Evolutionary conservation across 2,797 vertebrate species (phyloP).

Genomic region (Dipus sagitta): DNA sequence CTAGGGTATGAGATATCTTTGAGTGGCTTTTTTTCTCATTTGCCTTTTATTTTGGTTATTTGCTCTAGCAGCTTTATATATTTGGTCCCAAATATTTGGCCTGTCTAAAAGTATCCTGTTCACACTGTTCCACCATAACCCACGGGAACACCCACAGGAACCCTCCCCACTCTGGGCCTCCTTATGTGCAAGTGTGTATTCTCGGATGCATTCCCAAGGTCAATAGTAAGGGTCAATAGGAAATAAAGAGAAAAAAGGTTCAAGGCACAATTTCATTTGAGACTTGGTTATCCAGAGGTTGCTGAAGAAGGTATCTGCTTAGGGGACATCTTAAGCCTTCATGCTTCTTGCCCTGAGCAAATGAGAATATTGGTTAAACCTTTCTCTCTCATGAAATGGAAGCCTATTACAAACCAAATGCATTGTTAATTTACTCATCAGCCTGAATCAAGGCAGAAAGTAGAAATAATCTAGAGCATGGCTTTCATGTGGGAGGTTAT

Average conservation of each 20-base stretch:
- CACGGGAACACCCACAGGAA: fast-evolving
- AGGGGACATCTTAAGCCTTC: neutral
- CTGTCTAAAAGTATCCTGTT: neutral
- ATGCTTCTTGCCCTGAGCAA: neutral
- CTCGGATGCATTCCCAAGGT: neutral
- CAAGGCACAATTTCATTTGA: neutral
- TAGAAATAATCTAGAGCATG: too few species aligned
- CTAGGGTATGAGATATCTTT: neutral
- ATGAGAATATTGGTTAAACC: neutral
- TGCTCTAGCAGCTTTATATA: neutral
- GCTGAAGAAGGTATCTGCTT: neutral
- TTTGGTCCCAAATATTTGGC: neutral
- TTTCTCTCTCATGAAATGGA: neutral
- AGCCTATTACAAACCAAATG: neutral
- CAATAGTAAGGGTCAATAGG: neutral
- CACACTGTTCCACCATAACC: neutral
- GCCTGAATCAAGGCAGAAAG: neutral
- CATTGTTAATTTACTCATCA: neutral
- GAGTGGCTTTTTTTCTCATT: neutral
- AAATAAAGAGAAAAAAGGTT: neutral
- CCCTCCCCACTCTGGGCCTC: fast-evolving
- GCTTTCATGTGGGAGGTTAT: neutral
- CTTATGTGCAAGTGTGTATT: too few species aligned
- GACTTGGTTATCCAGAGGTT: neutral
- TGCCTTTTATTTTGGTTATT: neutral